phyloP scores from a whole-genome alignment of 2,888 invertebrate genomes.

The Ametastegia equiseti region DNA sequence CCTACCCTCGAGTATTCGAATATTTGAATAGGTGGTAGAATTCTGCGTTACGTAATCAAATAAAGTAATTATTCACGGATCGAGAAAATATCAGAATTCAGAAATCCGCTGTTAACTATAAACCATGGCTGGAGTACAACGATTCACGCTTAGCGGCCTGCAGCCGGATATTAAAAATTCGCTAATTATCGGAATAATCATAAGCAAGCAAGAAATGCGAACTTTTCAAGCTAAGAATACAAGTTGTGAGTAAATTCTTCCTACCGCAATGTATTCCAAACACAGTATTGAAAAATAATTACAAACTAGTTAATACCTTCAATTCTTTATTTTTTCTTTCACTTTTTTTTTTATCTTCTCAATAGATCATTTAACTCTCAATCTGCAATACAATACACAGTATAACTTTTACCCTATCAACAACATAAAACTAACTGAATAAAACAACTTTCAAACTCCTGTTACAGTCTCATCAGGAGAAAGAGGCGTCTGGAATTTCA shows the following conservation, averaged over 20 bases:
- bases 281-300: not conserved
- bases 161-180: conserved; percentile 68
- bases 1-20: not conserved
- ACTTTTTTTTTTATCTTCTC: conserved; percentile 21
- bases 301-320: too few species aligned
- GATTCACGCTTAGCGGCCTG: conserved; percentile 66
- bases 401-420: not conserved
- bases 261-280: not conserved
- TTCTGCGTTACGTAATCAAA: not conserved
- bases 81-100: not conserved
- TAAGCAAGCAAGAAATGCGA: conserved; percentile 67
- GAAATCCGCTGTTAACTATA: not conserved
- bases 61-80: not conserved
- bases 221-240: conserved; percentile 62
- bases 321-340: too few species aligned
- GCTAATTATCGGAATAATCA: conserved; percentile 70
- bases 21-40: not conserved
- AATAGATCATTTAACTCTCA: not conserved
- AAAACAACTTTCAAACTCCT: conserved; percentile 1
- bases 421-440: conserved; percentile 19
- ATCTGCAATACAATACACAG: conserved; percentile 25
- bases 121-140: conserved; percentile 67
- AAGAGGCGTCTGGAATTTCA: conserved; percentile 87
- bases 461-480: conserved; percentile 62
- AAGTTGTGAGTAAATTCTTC: conserved; percentile 62